A percentile compares a stretch with the other conserved stretches of the same genome.
phyloP scores from a whole-genome alignment of 2,113 vertebrate species.

The Aegypius monachus region DNA sequence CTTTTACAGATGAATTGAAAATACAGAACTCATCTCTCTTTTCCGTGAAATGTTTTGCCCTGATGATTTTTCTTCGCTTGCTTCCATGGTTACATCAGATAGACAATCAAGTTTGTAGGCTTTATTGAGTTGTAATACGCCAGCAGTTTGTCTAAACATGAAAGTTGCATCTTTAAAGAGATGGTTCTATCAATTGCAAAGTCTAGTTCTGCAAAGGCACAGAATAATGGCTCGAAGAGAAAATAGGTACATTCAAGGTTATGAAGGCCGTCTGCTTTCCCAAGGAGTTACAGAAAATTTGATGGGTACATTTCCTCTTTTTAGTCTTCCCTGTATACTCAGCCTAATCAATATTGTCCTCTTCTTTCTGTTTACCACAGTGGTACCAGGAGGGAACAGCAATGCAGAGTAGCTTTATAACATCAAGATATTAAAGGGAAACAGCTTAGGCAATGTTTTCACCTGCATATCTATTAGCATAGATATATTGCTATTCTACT shows the following conservation, averaged over 20 bases:
- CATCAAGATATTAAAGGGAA: background rate
- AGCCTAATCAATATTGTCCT: background rate
- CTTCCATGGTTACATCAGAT: background rate
- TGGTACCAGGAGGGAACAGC: background rate
- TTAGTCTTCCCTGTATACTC: background rate
- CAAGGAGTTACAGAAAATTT: background rate
- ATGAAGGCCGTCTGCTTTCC: background rate
- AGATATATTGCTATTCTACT: background rate
- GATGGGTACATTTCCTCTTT: background rate
- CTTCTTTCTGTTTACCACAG: background rate
- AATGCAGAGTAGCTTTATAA: background rate
- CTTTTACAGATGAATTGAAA: background rate
- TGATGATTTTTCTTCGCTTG: background rate
- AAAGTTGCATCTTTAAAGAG: background rate
- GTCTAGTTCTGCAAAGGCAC: background rate
- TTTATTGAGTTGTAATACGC: background rate
- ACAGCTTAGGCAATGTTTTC: background rate
- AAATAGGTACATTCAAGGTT: background rate
- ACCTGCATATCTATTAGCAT: background rate
- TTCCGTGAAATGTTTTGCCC: background rate
- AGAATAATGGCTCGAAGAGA: background rate
- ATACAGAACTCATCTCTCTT: background rate
- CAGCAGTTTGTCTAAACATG: background rate
- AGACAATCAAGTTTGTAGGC: background rate
- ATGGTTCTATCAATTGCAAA: background rate